These are phyloP conservation scores for Leptinotarsa undecemlineata DNA, from an alignment of 1,140 invertebrate genomes.

Conservation along the genomic window DNA sequence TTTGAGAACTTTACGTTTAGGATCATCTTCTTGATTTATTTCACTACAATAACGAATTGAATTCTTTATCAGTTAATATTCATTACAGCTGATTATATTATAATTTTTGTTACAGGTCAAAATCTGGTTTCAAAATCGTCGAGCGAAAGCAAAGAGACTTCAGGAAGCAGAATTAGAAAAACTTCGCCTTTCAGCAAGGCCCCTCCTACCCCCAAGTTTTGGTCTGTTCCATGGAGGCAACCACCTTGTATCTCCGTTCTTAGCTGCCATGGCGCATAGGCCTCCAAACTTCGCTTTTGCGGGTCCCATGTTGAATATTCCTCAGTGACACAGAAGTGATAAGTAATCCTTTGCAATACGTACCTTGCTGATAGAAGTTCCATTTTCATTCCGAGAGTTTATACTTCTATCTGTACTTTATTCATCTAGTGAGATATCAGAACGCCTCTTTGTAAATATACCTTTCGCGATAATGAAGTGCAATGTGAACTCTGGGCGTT, in stretches of 20 bases:
- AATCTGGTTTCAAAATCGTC: conserved; percentile 97
- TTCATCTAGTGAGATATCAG: conserved; percentile 4
- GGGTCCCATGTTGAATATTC: conserved; percentile 45
- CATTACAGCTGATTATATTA: no score
- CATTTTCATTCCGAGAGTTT: conserved; percentile 2
- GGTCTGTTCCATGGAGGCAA: conserved; percentile 48
- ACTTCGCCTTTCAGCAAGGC: conserved; percentile 57
- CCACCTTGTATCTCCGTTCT: conserved; percentile 50
- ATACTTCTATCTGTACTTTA: not conserved
- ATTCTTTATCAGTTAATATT: no score
- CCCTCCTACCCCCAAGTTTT: conserved; percentile 50
- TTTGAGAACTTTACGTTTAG: no score
- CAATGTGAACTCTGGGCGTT: conserved; percentile 26
- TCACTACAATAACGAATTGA: no score
- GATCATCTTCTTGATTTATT: no score
- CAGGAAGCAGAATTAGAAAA: conserved; percentile 94
- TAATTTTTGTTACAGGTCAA: conserved; percentile 72
- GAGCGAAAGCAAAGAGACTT: conserved; percentile 91
- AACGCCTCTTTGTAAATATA: conserved; percentile 4
- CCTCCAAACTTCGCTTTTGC: conserved; percentile 50
- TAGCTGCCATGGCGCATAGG: conserved; percentile 53
- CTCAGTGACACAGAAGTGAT: conserved; percentile 40
- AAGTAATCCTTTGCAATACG: conserved; percentile 6
- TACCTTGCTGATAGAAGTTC: conserved; percentile 15
- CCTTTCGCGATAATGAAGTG: not conserved